Evolutionary conservation across 2,113 vertebrate species (phyloP).

Genomic region (Seriola dumerili): DNA sequence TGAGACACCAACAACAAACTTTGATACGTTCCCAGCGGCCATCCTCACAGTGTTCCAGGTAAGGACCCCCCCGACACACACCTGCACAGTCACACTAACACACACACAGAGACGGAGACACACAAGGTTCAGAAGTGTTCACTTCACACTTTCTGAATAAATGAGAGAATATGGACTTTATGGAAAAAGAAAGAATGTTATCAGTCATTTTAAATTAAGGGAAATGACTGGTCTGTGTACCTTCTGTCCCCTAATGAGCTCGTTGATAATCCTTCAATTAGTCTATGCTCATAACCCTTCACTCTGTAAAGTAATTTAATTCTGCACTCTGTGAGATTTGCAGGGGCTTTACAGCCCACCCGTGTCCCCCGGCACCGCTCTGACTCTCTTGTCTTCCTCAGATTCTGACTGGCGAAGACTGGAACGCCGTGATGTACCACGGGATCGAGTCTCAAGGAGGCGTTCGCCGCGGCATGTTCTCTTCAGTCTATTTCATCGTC

Average conservation of each 20-base stretch:
- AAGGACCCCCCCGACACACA: neutral
- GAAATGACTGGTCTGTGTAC: slow-evolving; percentile 45
- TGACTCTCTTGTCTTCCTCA: slow-evolving; percentile 67
- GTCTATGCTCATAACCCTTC: slow-evolving; percentile 50
- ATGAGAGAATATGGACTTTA: slow-evolving; percentile 20
- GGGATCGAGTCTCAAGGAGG: slow-evolving; percentile 97
- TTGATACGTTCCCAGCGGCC: slow-evolving; percentile 96
- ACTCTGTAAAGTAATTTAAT: slow-evolving; percentile 52
- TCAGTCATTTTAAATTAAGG: slow-evolving; percentile 65
- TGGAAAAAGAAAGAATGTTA: slow-evolving; percentile 37
- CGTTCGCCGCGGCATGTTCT: slow-evolving; percentile 94
- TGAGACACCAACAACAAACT: slow-evolving; percentile 96
- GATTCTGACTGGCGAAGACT: slow-evolving; percentile 98
- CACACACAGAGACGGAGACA: neutral
- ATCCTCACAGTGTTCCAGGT: slow-evolving; percentile 99
- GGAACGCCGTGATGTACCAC: slow-evolving; percentile 99
- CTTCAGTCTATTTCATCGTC: slow-evolving; percentile 97
- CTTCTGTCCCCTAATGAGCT: slow-evolving; percentile 50
- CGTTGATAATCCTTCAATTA: slow-evolving; percentile 69
- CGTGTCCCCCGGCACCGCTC: neutral
- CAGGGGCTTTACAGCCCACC: neutral
- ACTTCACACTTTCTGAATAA: slow-evolving; percentile 12
- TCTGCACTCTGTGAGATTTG: slow-evolving; percentile 21
- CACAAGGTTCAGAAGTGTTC: neutral
- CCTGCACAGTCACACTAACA: neutral